These are phyloP conservation scores for Syritta pipiens DNA, from an alignment of 2,888 invertebrate genomes.

Conservation along the genomic window DNA sequence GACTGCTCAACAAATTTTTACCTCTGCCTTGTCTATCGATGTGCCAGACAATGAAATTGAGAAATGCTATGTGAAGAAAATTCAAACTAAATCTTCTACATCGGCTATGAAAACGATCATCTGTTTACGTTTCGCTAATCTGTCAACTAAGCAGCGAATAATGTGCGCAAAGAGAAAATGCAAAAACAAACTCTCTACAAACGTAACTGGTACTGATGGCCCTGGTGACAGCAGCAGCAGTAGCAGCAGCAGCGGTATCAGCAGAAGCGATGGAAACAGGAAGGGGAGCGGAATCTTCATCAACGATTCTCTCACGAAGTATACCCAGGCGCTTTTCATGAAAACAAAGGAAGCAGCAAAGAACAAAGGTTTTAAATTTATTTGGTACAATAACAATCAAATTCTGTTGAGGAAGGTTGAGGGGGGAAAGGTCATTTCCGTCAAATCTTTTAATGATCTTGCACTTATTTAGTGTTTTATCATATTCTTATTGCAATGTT, in stretches of 20 bases:
- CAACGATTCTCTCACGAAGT: background rate
- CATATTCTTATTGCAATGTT: background rate
- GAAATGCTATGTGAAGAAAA: background rate
- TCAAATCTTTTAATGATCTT: background rate
- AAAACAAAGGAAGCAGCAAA: no score
- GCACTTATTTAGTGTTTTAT: background rate
- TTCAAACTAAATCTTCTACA: background rate
- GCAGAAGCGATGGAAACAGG: no score
- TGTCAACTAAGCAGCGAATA: background rate
- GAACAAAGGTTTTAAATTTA: no score
- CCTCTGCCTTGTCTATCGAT: background rate
- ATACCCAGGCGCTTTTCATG: background rate
- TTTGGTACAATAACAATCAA: no score
- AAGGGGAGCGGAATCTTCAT: background rate
- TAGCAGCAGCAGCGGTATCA: background rate
- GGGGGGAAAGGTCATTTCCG: no score
- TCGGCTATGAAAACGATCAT: background rate
- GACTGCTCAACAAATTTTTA: background rate
- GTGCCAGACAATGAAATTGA: background rate
- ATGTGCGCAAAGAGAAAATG: constrained; percentile 1
- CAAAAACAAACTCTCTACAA: background rate
- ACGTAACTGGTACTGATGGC: background rate
- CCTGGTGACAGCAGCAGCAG: background rate
- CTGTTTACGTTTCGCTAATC: background rate
- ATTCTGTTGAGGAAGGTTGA: no score